Conservation (phyloP, 2,888 invertebrate genomes). For the Pasiphila rectangulata region DNA sequence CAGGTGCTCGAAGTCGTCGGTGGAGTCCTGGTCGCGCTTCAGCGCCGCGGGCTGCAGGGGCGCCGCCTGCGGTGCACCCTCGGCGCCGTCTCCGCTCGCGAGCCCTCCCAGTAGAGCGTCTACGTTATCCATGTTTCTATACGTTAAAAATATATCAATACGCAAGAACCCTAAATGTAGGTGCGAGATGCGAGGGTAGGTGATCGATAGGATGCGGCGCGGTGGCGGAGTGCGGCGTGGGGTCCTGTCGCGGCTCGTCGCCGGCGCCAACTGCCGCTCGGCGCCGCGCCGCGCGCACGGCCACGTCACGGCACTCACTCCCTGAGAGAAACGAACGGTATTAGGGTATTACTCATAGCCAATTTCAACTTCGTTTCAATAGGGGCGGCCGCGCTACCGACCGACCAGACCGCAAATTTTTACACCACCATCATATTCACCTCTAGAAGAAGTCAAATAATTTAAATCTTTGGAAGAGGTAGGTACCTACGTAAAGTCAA, state of each 20-base stretch:
- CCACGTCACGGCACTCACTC: constrained; percentile 63
- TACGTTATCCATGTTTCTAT: constrained; percentile 57
- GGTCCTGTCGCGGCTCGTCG: constrained; percentile 66
- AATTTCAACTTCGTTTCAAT: constrained; percentile 47
- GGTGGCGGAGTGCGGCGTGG: constrained; percentile 46
- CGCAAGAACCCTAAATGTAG: too few relatives aligned
- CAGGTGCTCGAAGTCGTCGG: constrained; percentile 88
- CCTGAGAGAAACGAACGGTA: constrained; percentile 70
- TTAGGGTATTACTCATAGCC: constrained; percentile 71
- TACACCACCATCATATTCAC: too few relatives aligned
- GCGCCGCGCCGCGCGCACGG: not conserved
- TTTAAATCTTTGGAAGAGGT: too few relatives aligned
- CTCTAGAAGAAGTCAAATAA: too few relatives aligned
- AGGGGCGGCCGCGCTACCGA: constrained; percentile 33
- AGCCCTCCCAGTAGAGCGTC: constrained; percentile 61
- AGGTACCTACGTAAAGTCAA: too few relatives aligned
- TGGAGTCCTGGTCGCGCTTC: constrained; percentile 84
- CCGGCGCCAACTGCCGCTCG: constrained; percentile 58
- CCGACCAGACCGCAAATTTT: not conserved
- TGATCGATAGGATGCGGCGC: constrained; percentile 60
- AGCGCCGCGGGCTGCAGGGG: constrained; percentile 38
- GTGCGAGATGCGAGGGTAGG: constrained; percentile 15
- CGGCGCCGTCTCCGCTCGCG: constrained; percentile 60
- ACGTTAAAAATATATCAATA: constrained; percentile 34
- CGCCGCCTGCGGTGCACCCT: constrained; percentile 24